Conservation (phyloP, 2,797 vertebrate species). For the Pteronotus mesoamericanus region DNA sequence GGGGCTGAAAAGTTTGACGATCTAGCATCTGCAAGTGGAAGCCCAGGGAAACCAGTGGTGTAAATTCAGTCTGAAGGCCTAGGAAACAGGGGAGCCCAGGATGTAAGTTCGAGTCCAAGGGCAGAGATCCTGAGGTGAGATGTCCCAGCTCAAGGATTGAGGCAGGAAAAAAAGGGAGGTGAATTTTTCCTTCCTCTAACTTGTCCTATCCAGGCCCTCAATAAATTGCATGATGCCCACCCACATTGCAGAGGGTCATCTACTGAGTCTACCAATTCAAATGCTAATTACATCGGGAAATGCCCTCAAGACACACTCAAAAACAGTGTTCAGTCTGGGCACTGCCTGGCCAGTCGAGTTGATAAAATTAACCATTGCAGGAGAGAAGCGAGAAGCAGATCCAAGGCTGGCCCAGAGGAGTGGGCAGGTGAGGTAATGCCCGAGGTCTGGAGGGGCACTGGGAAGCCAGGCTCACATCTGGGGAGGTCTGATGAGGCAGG, state of each 20-base stretch:
- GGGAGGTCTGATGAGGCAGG: not conserved
- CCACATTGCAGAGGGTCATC: not conserved
- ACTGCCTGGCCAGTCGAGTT: not conserved
- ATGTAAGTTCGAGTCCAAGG: not conserved
- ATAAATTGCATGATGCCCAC: not conserved
- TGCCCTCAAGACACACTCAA: not conserved
- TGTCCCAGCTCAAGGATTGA: not conserved
- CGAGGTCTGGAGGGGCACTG: not conserved
- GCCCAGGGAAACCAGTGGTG: not conserved
- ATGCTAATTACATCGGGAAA: not conserved
- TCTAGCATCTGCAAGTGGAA: not conserved
- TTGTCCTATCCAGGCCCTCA: not conserved
- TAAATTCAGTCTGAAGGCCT: not conserved
- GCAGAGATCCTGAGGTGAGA: not conserved
- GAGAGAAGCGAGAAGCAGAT: not conserved
- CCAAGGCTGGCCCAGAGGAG: not conserved
- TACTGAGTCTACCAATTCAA: not conserved
- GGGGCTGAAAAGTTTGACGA: not conserved
- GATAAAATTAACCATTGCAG: not conserved
- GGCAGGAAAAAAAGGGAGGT: not conserved
- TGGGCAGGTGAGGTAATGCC: not conserved
- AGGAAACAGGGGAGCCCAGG: not conserved
- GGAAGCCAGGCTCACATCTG: rapidly evolving
- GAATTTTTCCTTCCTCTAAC: not conserved
- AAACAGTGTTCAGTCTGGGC: not conserved